A percentile compares a stretch with the other conserved stretches of the same genome.
These are phyloP conservation scores for Dicyrtoma fusca DNA, from an alignment of 2,888 invertebrate genomes.

Conservation along the genomic window DNA sequence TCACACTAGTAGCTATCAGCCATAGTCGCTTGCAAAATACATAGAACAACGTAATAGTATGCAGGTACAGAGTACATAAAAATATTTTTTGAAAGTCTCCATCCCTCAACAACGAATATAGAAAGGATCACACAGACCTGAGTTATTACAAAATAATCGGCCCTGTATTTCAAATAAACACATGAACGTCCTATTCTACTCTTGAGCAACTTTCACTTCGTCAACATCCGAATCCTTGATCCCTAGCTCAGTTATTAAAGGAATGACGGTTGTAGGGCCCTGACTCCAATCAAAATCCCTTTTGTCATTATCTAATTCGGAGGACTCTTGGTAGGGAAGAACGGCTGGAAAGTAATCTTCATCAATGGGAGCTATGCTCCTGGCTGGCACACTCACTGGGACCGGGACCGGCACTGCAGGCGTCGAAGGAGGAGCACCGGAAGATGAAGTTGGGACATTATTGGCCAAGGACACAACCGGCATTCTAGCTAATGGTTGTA, in stretches of 20 bases:
- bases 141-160: too few relatives aligned
- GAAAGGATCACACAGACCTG: too few relatives aligned
- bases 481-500: slow-evolving; percentile 34
- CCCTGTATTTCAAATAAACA: too few relatives aligned
- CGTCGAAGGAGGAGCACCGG: background rate
- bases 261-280: slow-evolving; percentile 53
- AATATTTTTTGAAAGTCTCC: too few relatives aligned
- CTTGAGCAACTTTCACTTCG: background rate
- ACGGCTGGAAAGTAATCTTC: slow-evolving; percentile 49
- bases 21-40: too few relatives aligned
- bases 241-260: slow-evolving; percentile 56
- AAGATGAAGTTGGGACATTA: background rate
- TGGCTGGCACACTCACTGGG: slow-evolving; percentile 25
- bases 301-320: slow-evolving; percentile 38
- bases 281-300: slow-evolving; percentile 46
- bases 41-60: too few relatives aligned
- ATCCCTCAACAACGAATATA: too few relatives aligned
- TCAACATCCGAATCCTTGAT: slow-evolving; percentile 47
- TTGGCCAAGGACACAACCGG: slow-evolving; percentile 17
- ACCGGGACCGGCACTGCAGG: slow-evolving; percentile 17
- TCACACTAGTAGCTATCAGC: too few relatives aligned
- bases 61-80: too few relatives aligned
- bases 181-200: too few relatives aligned
- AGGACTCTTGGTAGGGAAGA: slow-evolving; percentile 33
- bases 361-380: background rate